Base-by-base conservation (phyloP, 2,888 invertebrate species). In the Athripsodes cinereus region DNA sequence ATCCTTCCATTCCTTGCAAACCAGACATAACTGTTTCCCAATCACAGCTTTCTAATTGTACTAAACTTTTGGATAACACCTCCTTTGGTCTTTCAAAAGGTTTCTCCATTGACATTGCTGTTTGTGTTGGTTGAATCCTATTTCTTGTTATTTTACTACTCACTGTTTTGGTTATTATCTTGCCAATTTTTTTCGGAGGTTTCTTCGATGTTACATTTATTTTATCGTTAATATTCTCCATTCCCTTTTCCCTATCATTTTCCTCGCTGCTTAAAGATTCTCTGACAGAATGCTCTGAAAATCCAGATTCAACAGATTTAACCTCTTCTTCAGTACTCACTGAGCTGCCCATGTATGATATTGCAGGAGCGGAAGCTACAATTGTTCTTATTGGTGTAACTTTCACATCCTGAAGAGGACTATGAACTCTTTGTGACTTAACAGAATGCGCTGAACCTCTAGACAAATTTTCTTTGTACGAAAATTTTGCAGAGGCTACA, bases 11-110 rank as follows among this genome's bases (percentile, higher is more conserved):
- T 55, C 82, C 80, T 53, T 83, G 80, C 21, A 94, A 75, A 0
- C 90, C 89, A 59, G 84, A 82, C 66, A 92, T 83, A 44, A 86
- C 86, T 2, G 83, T 79, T 71, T 92, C 91, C 94, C 92, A 92
- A 68, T 89, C 90, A 61, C 82, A 79, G 58, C 80, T 83, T 66
- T 90, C 89, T 20, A 90, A 74, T 63, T 89, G 84, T 34, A 73
- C 69, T 54, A 86, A 75, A 47, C 85, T 82, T 59, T 84, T 83
- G 18, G 80, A 78, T 13, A 88, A 69, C 0, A 82, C 82, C 44
- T 84, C 84, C 61, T 85, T 83, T 0, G 87, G 84, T 66, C 85
- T 86, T 18, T 81, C 81, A 64, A 82, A 81, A 1, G 82, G 79
- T 50, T 76, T 69, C 65, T 81, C 63, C 53, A 20, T 31, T 8